Evolutionary conservation across 2,888 invertebrate species (phyloP).

Genomic region (Serripes groenlandicus): DNA sequence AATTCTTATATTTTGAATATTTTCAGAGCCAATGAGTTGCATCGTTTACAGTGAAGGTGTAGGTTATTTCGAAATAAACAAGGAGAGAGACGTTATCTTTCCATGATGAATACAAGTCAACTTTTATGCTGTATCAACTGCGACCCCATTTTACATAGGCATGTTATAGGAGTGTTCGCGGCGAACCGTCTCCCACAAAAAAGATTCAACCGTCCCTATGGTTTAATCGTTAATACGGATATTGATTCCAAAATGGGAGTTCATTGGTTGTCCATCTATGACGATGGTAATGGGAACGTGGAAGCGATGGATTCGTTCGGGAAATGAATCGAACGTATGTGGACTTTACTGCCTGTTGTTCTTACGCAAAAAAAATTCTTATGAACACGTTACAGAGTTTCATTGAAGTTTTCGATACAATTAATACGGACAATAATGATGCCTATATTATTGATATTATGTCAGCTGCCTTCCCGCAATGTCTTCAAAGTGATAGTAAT

Average conservation of each 20-base stretch:
- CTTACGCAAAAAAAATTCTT: conserved; percentile 1
- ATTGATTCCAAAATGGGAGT: conserved; percentile 21
- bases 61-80: conserved; percentile 34
- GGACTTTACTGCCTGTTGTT: conserved; percentile 13
- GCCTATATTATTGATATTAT: background rate
- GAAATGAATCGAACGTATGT: conserved; percentile 10
- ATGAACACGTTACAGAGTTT: background rate
- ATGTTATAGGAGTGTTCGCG: conserved; percentile 35
- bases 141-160: conserved; percentile 20
- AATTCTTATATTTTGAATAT: background rate
- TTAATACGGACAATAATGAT: background rate
- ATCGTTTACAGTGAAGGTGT: conserved; percentile 26
- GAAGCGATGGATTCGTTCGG: conserved; percentile 25
- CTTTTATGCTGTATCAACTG: conserved; percentile 37
- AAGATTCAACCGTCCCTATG: conserved; percentile 4
- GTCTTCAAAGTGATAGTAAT: background rate
- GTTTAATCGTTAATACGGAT: conserved; percentile 47
- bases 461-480: background rate
- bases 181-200: conserved; percentile 35
- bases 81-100: conserved; percentile 21
- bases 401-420: background rate
- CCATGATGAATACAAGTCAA: conserved; percentile 30
- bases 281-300: background rate
- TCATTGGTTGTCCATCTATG: conserved; percentile 41
- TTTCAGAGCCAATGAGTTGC: conserved; percentile 48